Conservation (phyloP, 2,797 vertebrate genomes). For the Amblyopsis hoosieri region DNA sequence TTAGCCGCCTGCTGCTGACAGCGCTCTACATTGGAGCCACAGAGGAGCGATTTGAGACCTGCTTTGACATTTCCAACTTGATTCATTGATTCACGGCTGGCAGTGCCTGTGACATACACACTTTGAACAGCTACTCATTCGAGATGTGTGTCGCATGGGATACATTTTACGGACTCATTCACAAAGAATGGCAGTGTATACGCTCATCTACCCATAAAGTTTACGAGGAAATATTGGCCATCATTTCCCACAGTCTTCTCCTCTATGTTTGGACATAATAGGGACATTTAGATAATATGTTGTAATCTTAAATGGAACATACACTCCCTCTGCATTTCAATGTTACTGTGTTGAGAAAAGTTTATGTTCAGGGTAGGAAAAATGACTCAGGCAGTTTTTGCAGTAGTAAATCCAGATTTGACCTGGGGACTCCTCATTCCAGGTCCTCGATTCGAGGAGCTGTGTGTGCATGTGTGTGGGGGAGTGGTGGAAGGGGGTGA, state of each 20-base stretch:
- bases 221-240: slow-evolving; percentile 17
- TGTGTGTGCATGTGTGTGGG: no score
- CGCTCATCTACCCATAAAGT: slow-evolving; percentile 16
- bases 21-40: slow-evolving; percentile 55
- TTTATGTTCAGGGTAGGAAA: slow-evolving; percentile 29
- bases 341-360: slow-evolving; percentile 37
- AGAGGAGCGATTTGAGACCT: slow-evolving; percentile 60
- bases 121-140: slow-evolving; percentile 48
- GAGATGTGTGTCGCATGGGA: slow-evolving; percentile 27
- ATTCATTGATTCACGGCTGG: slow-evolving; percentile 70
- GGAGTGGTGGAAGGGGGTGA: slow-evolving; percentile 1
- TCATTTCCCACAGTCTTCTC: slow-evolving; percentile 15
- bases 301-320: slow-evolving; percentile 56
- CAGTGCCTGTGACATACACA: slow-evolving; percentile 49
- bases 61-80: slow-evolving; percentile 74
- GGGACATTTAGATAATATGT: slow-evolving; percentile 51
- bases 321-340: slow-evolving; percentile 50
- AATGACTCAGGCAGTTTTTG: slow-evolving; percentile 30
- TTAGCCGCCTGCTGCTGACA: slow-evolving; percentile 66
- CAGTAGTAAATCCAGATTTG: slow-evolving; percentile 51
- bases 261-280: slow-evolving; percentile 40
- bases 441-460: slow-evolving; percentile 27
- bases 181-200: slow-evolving; percentile 27
- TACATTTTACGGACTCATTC: slow-evolving; percentile 41
- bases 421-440: slow-evolving; percentile 34